phyloP scores from a whole-genome alignment of 1,140 invertebrate species.

The Hydropsyche tenuis region DNA sequence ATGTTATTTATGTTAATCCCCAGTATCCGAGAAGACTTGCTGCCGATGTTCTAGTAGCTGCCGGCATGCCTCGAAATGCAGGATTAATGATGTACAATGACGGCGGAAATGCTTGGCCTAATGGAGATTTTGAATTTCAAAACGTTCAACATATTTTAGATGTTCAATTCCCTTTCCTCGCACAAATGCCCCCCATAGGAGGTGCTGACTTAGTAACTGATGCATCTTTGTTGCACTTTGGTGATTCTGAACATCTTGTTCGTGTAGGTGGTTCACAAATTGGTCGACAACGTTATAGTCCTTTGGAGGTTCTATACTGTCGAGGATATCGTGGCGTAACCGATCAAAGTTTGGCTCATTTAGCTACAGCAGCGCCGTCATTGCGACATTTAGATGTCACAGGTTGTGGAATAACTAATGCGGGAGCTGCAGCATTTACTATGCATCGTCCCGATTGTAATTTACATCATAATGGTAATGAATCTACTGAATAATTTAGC shows the following conservation, averaged over 20 bases:
- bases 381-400: slow-evolving; percentile 68
- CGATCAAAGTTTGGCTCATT: slow-evolving; percentile 67
- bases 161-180: slow-evolving; percentile 52
- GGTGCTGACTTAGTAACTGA: slow-evolving; percentile 37
- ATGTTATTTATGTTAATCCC: slow-evolving; percentile 32
- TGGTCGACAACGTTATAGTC: slow-evolving; percentile 15
- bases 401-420: slow-evolving; percentile 64
- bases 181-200: slow-evolving; percentile 29
- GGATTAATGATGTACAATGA: slow-evolving; percentile 16
- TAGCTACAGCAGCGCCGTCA: slow-evolving; percentile 65
- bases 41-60: slow-evolving; percentile 26
- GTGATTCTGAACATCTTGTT: slow-evolving; percentile 49
- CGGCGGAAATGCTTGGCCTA: slow-evolving; percentile 8
- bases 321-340: slow-evolving; percentile 70
- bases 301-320: slow-evolving; percentile 55
- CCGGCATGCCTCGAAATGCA: slow-evolving; percentile 15
- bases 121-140: slow-evolving; percentile 17
- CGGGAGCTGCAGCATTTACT: slow-evolving; percentile 65
- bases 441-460: slow-evolving; percentile 60
- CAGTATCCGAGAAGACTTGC: slow-evolving; percentile 25
- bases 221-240: slow-evolving; percentile 53
- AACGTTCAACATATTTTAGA: slow-evolving; percentile 14
- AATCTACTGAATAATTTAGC: slow-evolving; percentile 2
- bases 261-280: slow-evolving; percentile 34
- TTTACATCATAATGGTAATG: slow-evolving; percentile 48